Percentiles rank a stretch among this genome's conserved stretches.
Conservation (phyloP, 1,140 invertebrate species). For the Platorchestia sp. region DNA sequence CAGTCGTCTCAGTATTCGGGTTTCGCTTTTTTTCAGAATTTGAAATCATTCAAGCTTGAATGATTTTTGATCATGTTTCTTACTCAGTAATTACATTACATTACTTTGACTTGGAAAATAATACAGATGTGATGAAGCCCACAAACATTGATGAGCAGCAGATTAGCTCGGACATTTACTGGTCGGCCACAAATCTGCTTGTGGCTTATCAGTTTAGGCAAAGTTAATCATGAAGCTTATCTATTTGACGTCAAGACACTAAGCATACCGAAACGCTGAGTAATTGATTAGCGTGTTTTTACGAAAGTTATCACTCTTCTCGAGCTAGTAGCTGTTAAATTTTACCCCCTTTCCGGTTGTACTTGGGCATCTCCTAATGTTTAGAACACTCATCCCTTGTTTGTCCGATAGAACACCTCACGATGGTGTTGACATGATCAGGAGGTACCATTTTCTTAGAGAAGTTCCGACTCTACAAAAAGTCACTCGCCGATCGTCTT, state of each 20-base stretch:
- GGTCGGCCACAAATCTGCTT: background rate
- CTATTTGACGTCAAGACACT: too few relatives aligned
- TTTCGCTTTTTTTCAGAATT: background rate
- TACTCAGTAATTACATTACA: background rate
- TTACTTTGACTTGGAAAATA: background rate
- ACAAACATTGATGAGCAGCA: background rate
- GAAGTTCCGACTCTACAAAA: too few relatives aligned
- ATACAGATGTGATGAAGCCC: background rate
- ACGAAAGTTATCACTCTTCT: background rate
- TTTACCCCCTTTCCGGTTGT: background rate
- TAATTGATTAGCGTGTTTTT: too few relatives aligned
- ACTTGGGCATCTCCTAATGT: background rate
- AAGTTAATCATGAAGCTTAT: too few relatives aligned
- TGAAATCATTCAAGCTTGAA: background rate
- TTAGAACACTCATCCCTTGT: background rate
- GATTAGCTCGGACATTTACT: background rate
- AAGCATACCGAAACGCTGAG: too few relatives aligned
- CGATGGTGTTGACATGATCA: background rate
- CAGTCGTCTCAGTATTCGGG: background rate
- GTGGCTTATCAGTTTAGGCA: too few relatives aligned
- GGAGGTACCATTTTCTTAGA: background rate
- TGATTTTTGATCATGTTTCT: background rate
- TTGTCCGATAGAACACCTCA: too few relatives aligned
- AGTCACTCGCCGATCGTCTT: background rate
- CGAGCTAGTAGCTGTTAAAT: background rate